Conservation (phyloP, 2,797 vertebrate genomes). For the Coreius guichenoti region DNA sequence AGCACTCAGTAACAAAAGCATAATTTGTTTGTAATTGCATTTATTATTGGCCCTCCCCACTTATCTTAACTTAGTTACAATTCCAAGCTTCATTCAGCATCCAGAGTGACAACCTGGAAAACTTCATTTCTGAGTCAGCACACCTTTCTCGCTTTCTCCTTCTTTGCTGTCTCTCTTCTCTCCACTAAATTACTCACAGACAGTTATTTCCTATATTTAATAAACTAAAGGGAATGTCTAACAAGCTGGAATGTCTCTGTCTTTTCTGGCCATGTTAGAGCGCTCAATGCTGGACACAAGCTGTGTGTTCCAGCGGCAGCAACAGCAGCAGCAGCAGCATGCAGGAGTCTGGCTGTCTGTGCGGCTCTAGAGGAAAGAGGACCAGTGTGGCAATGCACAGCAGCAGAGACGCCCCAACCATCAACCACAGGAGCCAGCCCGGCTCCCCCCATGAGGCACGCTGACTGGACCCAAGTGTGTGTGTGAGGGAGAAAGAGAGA, state of each 20-base stretch:
- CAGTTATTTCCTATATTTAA: not conserved
- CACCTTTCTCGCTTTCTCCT: not conserved
- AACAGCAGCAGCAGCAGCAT: constrained; percentile 42
- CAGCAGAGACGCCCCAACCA: constrained; percentile 62
- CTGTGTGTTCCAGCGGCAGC: constrained; percentile 38
- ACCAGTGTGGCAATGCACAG: constrained; percentile 62
- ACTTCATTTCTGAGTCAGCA: not conserved
- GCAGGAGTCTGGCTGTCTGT: constrained; percentile 61
- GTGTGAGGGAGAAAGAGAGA: constrained; percentile 27
- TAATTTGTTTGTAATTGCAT: constrained; percentile 37
- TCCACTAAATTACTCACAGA: not conserved
- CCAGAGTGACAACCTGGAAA: constrained; percentile 11
- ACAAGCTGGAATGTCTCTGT: constrained; percentile 45
- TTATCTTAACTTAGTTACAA: constrained; percentile 37
- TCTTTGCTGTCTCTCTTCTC: not conserved
- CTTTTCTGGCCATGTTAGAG: constrained; percentile 37
- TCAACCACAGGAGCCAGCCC: constrained; percentile 62
- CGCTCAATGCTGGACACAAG: constrained; percentile 19
- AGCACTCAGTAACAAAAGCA: constrained; percentile 28
- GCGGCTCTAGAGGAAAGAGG: constrained; percentile 52
- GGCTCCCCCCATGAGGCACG: constrained; percentile 56
- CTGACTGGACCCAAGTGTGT: constrained; percentile 56
- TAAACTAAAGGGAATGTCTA: not conserved
- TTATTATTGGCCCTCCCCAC: constrained; percentile 19
- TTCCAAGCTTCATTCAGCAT: not conserved